Percentiles rank a stretch among this genome's conserved stretches.
phyloP scores from a whole-genome alignment of 2,113 vertebrate genomes.

The Elgaria multicarinata region DNA sequence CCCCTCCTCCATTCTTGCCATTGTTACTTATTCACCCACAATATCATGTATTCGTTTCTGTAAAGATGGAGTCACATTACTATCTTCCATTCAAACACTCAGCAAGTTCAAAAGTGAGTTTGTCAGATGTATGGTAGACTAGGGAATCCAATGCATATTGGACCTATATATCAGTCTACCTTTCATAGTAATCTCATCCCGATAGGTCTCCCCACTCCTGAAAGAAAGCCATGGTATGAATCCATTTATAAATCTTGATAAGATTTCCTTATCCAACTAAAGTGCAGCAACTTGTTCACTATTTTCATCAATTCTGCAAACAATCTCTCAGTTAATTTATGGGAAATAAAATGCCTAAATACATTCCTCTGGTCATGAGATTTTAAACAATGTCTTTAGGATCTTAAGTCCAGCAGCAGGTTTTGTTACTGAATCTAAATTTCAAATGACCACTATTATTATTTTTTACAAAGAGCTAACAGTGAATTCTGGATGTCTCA shows the following conservation, averaged over 20 bases:
- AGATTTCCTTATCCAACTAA: neutral
- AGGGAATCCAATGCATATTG: neutral
- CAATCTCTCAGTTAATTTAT: neutral
- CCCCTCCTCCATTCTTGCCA: neutral
- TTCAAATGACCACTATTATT: neutral
- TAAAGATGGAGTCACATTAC: neutral
- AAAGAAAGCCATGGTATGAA: neutral
- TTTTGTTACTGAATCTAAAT: neutral
- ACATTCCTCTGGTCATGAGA: neutral
- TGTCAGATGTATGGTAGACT: neutral
- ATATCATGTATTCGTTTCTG: neutral
- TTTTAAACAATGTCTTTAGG: neutral
- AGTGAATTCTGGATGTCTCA: neutral
- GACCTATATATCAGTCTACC: too few species aligned
- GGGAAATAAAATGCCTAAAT: neutral
- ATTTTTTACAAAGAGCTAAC: neutral
- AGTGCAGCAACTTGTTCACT: neutral
- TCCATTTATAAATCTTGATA: neutral
- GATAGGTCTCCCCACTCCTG: neutral
- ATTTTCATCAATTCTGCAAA: neutral
- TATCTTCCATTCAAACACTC: neutral
- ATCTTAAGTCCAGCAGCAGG: too few species aligned
- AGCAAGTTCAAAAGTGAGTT: neutral
- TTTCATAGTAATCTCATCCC: neutral
- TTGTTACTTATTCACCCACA: neutral